Evolutionary conservation across 2,797 vertebrate genomes (phyloP), one percentile per base, ranked within the genome.

Genomic region (Eidolon dupreanum): DNA sequence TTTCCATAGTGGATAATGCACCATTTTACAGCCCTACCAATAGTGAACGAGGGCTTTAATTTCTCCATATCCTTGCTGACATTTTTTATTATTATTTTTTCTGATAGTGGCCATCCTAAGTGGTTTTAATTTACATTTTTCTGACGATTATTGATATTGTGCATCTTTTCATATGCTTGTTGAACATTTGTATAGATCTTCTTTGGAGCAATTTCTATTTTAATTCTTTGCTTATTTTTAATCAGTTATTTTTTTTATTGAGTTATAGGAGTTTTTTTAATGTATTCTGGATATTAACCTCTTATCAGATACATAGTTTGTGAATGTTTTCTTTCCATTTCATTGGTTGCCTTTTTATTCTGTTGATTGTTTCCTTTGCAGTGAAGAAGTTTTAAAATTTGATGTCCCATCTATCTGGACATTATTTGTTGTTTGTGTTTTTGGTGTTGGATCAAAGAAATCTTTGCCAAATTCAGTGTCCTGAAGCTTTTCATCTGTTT

Each of bases 121-220:
- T 57, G 49, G 26, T 38, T 94, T 94, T 85, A 31, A 91, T 36
- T 65, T 71, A 33, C 5, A 41, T 95, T 77, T 79, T 43, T 24
- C 36, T 61, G 77, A n/a, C 53, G 8, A 33, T 70, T 75, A 46
- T 28, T 38, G 3, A 85, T 74, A 13, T 36, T 65, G 79, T 74
- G 8, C 65, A 73, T 66, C 63, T 85, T 94, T 66, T 75, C 26
- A 51, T 95, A 16, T 74, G 33, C 33, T 51, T 59, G 13, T 59
- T 66, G 66, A n/a, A 33, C 11, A 57, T 49, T 93, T 65, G 17
- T 49, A 16, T 66, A 59, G 73, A 85, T 95, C 12, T 41, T 79
- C 13, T 85, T 90, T 92, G 49, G 28, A 86, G 41, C 90, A 90
- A 74, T 81, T 22, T 66, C 57, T 79, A 6, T 93, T 93, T 16